A percentile compares a stretch with the other conserved stretches of the same genome.
These are phyloP conservation scores for Heliangelus exortis DNA, from an alignment of 2,797 vertebrate genomes.

Conservation along the genomic window DNA sequence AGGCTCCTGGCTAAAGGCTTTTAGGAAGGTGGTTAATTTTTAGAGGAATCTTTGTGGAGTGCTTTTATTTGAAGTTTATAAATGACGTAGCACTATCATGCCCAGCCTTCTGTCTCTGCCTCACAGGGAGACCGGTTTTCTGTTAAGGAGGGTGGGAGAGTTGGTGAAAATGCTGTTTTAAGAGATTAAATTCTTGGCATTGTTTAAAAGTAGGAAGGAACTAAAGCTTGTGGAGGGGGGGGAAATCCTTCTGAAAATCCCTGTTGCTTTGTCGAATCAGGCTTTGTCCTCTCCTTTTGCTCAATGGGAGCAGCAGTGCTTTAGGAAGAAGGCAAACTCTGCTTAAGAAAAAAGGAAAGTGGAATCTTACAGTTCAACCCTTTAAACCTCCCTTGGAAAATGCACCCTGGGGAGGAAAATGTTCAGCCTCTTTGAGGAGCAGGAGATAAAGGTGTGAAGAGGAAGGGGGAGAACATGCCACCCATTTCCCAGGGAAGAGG, in stretches of 20 bases:
- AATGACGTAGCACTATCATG: not conserved
- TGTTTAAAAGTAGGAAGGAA: constrained; percentile 68
- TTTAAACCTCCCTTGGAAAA: not conserved
- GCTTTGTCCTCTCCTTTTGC: constrained; percentile 25
- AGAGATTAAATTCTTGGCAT: constrained; percentile 60
- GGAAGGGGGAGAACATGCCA: not conserved
- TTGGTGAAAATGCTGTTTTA: constrained; percentile 39
- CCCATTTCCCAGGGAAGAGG: not conserved
- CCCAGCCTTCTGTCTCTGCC: not conserved
- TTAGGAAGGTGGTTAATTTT: constrained; percentile 32
- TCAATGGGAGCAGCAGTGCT: not conserved
- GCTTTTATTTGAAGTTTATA: constrained; percentile 42
- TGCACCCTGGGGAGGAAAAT: not conserved
- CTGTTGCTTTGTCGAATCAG: not conserved
- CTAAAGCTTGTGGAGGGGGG: not conserved
- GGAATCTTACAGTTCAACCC: not conserved
- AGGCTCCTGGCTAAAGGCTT: not conserved
- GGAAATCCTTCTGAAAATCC: constrained; percentile 56
- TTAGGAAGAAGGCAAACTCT: not conserved
- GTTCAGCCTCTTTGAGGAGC: not conserved
- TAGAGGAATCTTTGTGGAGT: not conserved
- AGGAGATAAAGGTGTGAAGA: not conserved
- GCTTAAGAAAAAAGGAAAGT: not conserved
- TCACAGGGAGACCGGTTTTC: not conserved
- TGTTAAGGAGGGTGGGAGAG: constrained; percentile 23